Base-by-base conservation (phyloP, 2,113 vertebrate species). In the Phaethornis superciliosus region DNA sequence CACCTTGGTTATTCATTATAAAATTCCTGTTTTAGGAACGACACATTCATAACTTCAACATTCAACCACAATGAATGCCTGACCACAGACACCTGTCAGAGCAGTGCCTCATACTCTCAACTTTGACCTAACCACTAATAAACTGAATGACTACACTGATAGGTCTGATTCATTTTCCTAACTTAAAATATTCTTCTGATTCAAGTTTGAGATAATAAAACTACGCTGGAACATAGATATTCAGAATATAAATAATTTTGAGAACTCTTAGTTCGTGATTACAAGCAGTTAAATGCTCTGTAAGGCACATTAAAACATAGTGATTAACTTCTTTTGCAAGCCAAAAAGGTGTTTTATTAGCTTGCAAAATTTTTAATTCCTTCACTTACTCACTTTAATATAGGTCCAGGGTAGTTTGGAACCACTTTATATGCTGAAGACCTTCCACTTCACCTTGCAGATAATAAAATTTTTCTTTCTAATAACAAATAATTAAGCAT, bases 71-170 rank as follows among this genome's bases (percentile, higher is more conserved):
- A 65, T 64, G 74, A 88, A n/a, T 79, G 55, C 56, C 91, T 68
- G 54, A 95, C 85, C 79, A 88, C 51, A 40, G 40, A 40, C 40
- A 40, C 40, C 5, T 40, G 40, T 40, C 40, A 40, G 11, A 95
- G 62, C 92, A 94, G 44, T 85, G 69, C 93, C 51, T 92, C 20
- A 37, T 44, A 95, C 30, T 60, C 80, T 90, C 90, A 82, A 26
- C 68, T 94, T 96, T 91, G 97, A 95, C 94, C 95, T 96, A 94
- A 93, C 92, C 96, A 96, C 96, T 77, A 81, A 81, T 92, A 95
- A 96, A 95, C 91, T 95, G 86, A 96, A 64, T 27, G 23, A 95
- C 94, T 85, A 95, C 65, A 93, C 56, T 78, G 78, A 72, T 62
- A 95, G 75, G 59, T 82, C 77, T 93, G 65, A 67, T 97, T 96